Evolutionary conservation across 2,797 vertebrate species (phyloP).

Genomic region (Artibeus jamaicensis): DNA sequence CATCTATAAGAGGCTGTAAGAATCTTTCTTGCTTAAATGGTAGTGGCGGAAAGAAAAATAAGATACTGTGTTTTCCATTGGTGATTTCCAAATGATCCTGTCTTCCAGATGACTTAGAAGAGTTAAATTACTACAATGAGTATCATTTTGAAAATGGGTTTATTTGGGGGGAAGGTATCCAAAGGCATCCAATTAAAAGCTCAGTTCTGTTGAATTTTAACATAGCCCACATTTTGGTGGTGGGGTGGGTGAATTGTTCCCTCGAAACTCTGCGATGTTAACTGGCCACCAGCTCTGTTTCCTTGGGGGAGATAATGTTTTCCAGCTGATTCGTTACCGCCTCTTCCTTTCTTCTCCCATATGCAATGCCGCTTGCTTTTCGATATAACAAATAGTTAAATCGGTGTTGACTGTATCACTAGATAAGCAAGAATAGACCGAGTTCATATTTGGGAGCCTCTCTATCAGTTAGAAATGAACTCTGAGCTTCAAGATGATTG

Average conservation of each 20-base stretch:
- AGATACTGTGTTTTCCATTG: slow-evolving; percentile 51
- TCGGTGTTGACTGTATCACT: not conserved
- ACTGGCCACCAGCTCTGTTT: slow-evolving; percentile 64
- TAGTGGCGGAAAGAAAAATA: slow-evolving; percentile 68
- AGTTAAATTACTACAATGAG: slow-evolving; percentile 60
- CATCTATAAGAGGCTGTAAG: not conserved
- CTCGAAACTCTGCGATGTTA: slow-evolving; percentile 17
- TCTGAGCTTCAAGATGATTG: not conserved
- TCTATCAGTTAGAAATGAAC: slow-evolving; percentile 23
- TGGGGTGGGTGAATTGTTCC: slow-evolving; percentile 41
- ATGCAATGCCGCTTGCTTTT: not conserved
- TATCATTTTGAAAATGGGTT: slow-evolving; percentile 50
- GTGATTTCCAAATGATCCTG: slow-evolving; percentile 71
- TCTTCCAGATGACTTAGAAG: slow-evolving; percentile 55
- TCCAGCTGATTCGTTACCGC: slow-evolving; percentile 60
- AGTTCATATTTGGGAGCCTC: not conserved
- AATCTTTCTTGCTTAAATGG: slow-evolving; percentile 44
- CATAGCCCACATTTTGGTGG: slow-evolving; percentile 54
- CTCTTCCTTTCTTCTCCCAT: slow-evolving; percentile 47
- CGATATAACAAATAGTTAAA: not conserved
- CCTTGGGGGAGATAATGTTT: slow-evolving; percentile 55
- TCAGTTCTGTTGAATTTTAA: slow-evolving; percentile 70
- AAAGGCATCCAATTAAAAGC: slow-evolving; percentile 66
- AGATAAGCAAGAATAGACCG: not conserved
- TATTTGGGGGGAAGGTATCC: not conserved